Percentiles rank a stretch among this genome's conserved stretches.
Conservation (phyloP, 2,113 vertebrate genomes). For the Steatornis caripensis region DNA sequence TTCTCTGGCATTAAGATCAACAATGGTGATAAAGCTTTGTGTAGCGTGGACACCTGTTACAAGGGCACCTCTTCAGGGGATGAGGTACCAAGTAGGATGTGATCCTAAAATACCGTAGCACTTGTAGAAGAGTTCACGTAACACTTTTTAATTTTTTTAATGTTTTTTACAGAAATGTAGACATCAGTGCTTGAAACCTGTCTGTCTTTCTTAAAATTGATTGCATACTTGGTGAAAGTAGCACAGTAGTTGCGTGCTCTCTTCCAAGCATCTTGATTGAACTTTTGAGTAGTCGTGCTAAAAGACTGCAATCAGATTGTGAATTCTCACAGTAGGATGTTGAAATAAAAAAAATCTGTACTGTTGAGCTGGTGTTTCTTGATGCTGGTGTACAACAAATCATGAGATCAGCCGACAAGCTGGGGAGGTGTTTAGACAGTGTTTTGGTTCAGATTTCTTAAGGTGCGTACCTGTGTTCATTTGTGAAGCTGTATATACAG, state of each 20-base stretch:
- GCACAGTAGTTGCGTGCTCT: background rate
- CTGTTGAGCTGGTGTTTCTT: background rate
- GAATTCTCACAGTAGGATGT: background rate
- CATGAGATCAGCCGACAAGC: background rate
- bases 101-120: background rate
- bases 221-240: background rate
- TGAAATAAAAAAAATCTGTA: background rate
- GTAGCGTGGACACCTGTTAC: rapidly evolving
- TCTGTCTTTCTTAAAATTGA: background rate
- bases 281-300: background rate
- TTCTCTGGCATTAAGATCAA: background rate
- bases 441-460: background rate
- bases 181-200: background rate
- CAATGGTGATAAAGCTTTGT: background rate
- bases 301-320: background rate
- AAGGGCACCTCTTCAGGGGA: background rate
- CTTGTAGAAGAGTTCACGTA: background rate
- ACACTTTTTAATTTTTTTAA: rapidly evolving
- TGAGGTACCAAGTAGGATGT: background rate
- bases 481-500: background rate
- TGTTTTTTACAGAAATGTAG: background rate
- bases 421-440: background rate
- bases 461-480: background rate
- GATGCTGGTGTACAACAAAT: background rate
- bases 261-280: background rate